These are phyloP conservation scores for Shinisaurus crocodilurus DNA, from an alignment of 2,113 vertebrate species.

Conservation along the genomic window DNA sequence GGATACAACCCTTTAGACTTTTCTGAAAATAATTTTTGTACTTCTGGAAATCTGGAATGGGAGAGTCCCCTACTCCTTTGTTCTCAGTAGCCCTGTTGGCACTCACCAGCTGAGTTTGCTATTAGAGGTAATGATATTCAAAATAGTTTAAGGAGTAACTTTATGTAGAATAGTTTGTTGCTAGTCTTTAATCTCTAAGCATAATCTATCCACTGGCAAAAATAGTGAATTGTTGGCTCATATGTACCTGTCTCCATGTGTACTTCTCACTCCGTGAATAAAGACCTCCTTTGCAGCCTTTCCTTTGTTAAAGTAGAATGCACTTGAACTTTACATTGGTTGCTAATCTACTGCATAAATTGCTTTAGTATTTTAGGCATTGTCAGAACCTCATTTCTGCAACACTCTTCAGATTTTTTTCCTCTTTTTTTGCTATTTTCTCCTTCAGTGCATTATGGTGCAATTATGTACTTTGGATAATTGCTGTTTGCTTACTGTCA, in stretches of 20 bases:
- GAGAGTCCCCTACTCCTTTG: too few relatives aligned
- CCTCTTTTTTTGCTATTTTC: conserved; percentile 38
- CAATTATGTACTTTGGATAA: conserved; percentile 68
- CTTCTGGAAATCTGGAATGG: too few relatives aligned
- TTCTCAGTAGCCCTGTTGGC: too few relatives aligned
- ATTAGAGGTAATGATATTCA: neutral
- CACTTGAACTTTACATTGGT: neutral
- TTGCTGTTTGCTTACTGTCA: conserved; percentile 68
- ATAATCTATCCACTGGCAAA: neutral
- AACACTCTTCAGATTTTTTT: conserved; percentile 30
- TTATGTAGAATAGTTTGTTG: neutral
- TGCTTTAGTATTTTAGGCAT: conserved; percentile 14
- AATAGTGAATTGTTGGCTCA: neutral
- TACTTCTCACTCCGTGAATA: neutral
- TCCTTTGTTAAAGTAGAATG: rapidly evolving
- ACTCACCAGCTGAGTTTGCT: neutral
- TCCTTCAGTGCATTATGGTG: conserved; percentile 59
- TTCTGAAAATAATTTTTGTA: too few relatives aligned
- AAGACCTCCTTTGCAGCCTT: neutral
- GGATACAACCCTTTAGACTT: too few relatives aligned
- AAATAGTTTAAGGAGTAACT: neutral
- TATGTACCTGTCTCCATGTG: neutral
- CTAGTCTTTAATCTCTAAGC: neutral
- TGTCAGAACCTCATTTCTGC: conserved; percentile 12
- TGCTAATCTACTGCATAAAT: conserved; percentile 20